Base-by-base conservation (phyloP, 2,113 vertebrate species). In the Verasper variegatus region DNA sequence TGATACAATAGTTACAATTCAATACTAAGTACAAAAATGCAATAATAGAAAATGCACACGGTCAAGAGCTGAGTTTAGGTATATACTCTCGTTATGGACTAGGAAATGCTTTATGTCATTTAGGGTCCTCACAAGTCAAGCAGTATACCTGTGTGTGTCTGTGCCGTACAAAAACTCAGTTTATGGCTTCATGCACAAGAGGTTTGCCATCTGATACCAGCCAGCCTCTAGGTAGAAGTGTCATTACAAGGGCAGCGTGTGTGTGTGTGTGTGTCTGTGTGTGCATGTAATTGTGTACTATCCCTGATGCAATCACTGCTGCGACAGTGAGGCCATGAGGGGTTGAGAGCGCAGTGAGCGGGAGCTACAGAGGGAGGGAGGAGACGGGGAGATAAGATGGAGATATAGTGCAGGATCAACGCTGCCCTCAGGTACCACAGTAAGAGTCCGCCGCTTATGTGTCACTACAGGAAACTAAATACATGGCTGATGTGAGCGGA, bases 161-260 rank as follows among this genome's bases (percentile, higher is more conserved):
- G 51, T 52, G 51, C 20, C 20, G 0, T 52, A 20, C 51, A 9
- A 52, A 51, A 51, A 55, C 3, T 56, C 54, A 4, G n/a, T 14
- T 3, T 23, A 13, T 18, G 26, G 57, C 12, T 35, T n/a, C 27
- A n/a, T 60, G 20, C 7, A 37, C 58, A 20, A 35, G 68, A 60
- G 20, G 58, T 47, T 31, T 27, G n/a, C 51, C 71, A 71, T 54
- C 60, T 80, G 68, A 74, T 58, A 67, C 15, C 35, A 71, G 21
- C 42, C 45, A 68, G 47, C 26, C 42, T 26, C n/a, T 12, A 51
- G 47, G 47, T 51, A 51, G 1, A 51, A 51, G 47, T 51, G 47
- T 51, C 47, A 51, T 8, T 51, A 17, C 18, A 51, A 51, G 47
- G 47, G 47, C 47, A 51, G 45, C 17, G 14, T 47, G 45, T 47